phyloP scores from a whole-genome alignment of 1,140 invertebrate species.

The Hestina assimilis region DNA sequence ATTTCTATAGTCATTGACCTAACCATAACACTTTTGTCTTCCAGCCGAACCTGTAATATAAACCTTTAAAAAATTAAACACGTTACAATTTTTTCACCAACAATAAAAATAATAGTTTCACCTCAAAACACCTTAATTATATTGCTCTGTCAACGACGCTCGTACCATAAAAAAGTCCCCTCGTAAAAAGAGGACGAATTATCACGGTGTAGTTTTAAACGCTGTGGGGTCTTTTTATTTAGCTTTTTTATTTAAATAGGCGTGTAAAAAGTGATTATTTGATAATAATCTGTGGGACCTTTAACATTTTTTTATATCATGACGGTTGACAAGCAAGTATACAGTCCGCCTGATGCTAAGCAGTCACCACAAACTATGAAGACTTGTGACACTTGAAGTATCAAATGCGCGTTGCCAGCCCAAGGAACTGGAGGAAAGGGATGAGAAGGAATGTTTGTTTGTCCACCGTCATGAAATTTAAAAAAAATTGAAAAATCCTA shows the following conservation, averaged over 20 bases:
- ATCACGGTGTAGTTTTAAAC: constrained; percentile 38
- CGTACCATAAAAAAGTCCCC: constrained; percentile 18
- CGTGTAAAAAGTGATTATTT: constrained; percentile 22
- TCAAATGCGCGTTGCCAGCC: no score
- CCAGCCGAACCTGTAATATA: no score
- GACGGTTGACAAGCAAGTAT: neutral
- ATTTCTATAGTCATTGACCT: no score
- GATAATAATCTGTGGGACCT: constrained; percentile 4
- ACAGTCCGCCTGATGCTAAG: no score
- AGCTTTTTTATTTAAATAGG: constrained; percentile 25
- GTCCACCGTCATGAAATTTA: no score
- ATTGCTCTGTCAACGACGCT: neutral
- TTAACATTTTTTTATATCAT: no score
- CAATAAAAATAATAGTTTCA: neutral
- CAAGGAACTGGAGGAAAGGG: no score
- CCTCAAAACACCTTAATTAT: neutral
- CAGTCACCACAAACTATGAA: no score
- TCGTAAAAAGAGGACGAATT: constrained; percentile 41
- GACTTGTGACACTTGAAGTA: no score
- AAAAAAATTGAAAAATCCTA: no score
- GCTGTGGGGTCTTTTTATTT: constrained; percentile 42
- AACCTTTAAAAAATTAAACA: no score
- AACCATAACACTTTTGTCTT: no score
- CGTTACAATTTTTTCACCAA: neutral
- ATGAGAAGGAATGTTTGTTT: neutral